These are phyloP conservation scores for Herpetotheres cachinnans DNA, from an alignment of 2,113 vertebrate species.

Conservation along the genomic window DNA sequence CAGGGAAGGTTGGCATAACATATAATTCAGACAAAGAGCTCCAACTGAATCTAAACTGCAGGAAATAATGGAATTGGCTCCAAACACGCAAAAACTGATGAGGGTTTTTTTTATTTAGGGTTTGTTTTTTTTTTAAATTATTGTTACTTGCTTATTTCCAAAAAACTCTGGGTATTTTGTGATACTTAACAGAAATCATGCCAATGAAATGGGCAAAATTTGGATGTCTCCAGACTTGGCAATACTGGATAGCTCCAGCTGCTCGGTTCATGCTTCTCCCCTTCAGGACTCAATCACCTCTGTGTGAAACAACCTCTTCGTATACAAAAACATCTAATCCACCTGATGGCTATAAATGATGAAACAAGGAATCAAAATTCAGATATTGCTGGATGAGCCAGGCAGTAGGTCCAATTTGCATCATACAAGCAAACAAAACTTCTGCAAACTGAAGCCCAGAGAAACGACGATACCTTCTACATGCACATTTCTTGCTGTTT, in stretches of 20 bases:
- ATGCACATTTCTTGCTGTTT: conserved; percentile 3
- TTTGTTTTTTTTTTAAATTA: background rate
- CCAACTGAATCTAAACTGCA: background rate
- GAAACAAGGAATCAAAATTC: background rate
- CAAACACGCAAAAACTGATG: background rate
- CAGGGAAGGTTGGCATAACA: background rate
- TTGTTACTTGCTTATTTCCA: background rate
- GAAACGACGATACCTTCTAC: background rate
- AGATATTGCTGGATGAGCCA: background rate
- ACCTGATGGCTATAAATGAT: background rate
- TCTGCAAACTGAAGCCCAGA: conserved; percentile 7
- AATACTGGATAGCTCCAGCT: background rate
- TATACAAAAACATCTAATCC: background rate
- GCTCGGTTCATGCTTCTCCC: background rate
- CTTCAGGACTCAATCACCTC: background rate
- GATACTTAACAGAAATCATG: background rate
- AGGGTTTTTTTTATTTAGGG: background rate
- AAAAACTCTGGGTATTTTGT: background rate
- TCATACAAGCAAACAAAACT: conserved; percentile 41
- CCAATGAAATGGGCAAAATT: accelerated
- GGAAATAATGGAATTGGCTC: background rate
- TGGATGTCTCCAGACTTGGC: background rate
- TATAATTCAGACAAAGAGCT: background rate
- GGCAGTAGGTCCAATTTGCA: background rate
- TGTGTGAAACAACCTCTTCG: background rate